Evolutionary conservation across 2,797 vertebrate genomes (phyloP).

Genomic region (Cryptoprocta ferox): DNA sequence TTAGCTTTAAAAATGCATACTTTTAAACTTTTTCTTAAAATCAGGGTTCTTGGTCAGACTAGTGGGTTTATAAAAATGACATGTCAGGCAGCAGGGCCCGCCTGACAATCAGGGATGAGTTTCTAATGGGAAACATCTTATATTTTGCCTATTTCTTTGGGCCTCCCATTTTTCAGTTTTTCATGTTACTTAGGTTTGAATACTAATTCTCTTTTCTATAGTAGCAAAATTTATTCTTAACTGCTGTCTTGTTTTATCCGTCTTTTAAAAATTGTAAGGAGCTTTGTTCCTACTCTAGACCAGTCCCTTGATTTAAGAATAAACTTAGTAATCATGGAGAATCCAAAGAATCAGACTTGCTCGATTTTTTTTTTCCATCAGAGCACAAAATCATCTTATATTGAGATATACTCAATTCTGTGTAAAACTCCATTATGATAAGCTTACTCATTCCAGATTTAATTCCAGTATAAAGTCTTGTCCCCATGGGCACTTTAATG

Average conservation of each 20-base stretch:
- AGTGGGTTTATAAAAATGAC: background rate
- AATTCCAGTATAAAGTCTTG: slow-evolving; percentile 46
- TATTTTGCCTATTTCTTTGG: slow-evolving; percentile 1
- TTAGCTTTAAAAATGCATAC: slow-evolving; percentile 10
- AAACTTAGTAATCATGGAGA: background rate
- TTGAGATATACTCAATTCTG: slow-evolving; percentile 9
- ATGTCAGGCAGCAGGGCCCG: background rate
- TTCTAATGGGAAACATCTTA: background rate
- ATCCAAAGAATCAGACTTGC: background rate
- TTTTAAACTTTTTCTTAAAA: slow-evolving; percentile 10
- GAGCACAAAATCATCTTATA: background rate
- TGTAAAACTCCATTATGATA: slow-evolving; percentile 35
- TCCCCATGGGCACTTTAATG: background rate
- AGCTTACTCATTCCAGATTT: background rate
- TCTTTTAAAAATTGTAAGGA: slow-evolving; percentile 50
- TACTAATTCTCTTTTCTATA: background rate
- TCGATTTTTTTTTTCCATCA: background rate
- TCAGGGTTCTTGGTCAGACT: background rate
- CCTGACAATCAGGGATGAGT: background rate
- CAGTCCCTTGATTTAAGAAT: slow-evolving; percentile 37
- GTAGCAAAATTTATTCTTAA: slow-evolving; percentile 3
- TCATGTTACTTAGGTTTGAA: slow-evolving; percentile 11
- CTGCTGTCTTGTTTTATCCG: background rate
- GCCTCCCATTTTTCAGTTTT: background rate
- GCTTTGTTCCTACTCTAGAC: background rate